Base-by-base conservation (phyloP, 2,888 invertebrate species). In the Mimachlamys varia region DNA sequence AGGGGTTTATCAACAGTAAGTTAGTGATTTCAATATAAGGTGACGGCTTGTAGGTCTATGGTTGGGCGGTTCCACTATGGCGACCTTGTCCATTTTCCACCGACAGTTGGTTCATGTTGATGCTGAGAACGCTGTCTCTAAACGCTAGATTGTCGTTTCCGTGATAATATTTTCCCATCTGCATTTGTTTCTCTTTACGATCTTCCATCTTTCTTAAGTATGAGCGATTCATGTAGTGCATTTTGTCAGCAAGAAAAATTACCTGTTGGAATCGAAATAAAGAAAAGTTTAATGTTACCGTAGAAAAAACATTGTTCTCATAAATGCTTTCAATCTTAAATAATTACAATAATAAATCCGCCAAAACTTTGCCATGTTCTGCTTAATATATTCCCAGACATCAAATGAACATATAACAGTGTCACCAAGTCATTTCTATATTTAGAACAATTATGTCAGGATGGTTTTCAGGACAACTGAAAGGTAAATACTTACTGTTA, bases 401-500 rank as follows among this genome's bases (percentile, higher is more conserved):
- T 5, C 44, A 44, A 44, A 44, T 5, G 44, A 7, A n/a, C n/a
- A n/a, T n/a, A 44, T 53, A 53, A 53, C 19, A 53, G 1, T 53
- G 15, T 53, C 13, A 12, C 53, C 15, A 2, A 53, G 17, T 53
- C 1, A 13, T 19, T 10, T 53, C 13, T 19, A 19, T 53, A 19
- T 5, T 53, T 19, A 12, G 53, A 17, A 17, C 3, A 53, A 19
- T 53, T 13, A 53, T 53, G 53, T 53, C 44, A 44, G 5, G 5
- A 53, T 53, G 53, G 53, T 53, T 53, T 19, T 19, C 17, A 53
- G 15, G 12, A 53, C 13, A 53, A 17, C 53, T 17, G 2, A 12
- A 17, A 2, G 19, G 1, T 53, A 13, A 5, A 53, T 13, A 53
- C 58, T 49, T 91, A 94, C 94, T 87, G 92, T 90, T n/a, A 97